Evolutionary conservation across 2,888 invertebrate genomes (phyloP), one percentile per base, ranked within the genome.

Genomic region (Heliconius hortense): DNA sequence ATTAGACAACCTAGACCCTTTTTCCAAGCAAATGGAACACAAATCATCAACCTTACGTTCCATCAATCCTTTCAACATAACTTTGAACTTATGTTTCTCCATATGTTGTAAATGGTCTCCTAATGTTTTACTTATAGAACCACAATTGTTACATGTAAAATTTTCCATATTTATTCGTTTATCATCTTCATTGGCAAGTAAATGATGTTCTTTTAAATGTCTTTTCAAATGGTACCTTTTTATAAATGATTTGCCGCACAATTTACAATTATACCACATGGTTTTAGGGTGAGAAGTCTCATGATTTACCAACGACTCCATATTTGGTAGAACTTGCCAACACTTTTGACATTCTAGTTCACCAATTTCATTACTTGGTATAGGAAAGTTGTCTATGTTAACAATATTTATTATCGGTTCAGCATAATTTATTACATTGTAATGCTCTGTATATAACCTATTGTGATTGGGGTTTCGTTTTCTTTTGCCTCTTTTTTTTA

Each of bases 21-120:
- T 87, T n/a, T 87, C 86, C 7, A 91, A 82, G 76, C 93, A 94
- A 11, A 93, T 79, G 0, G 87, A 79, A 82, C 93, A 94, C 3
- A 93, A 75, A 43, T 82, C 82, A 75, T 91, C 85, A 79, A 88
- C 88, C 75, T 87, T 88, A 60, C 84, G 84, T 26, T 88, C 84
- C 35, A 93, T 77, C 5, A 93, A 77, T 82, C 89, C 86, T 31
- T 89, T 82, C 78, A 93, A 82, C 1, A 89, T 80, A 21, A 75
- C 84, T 79, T 89, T 88, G 75, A 94, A 94, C 72, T 89, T 90
- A 80, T 94, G 93, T 77, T 92, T 94, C 66, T 93, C 93, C 26
- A 90, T 80, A 80, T 94, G 93, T 59, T 89, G 89, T 31, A 92
- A 82, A 80, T 90, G 89, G 28, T 83, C 71, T 3, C 83, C 81